Evolutionary conservation across 2,888 invertebrate genomes (phyloP).

Genomic region (Mimachlamys varia): DNA sequence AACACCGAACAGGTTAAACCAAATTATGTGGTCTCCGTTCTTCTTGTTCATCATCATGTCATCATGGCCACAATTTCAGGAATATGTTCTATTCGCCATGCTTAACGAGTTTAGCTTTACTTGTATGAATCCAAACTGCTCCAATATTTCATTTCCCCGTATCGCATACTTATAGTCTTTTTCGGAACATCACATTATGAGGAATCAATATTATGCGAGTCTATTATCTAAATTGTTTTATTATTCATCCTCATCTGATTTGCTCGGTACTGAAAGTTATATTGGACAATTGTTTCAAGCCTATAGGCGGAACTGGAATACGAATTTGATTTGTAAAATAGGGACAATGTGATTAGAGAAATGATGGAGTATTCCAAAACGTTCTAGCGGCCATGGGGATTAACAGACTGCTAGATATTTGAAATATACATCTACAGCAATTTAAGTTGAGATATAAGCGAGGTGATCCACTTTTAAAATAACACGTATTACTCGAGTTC

Average conservation of each 20-base stretch:
- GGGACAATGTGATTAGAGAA: neutral
- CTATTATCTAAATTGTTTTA: neutral
- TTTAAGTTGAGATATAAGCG: neutral
- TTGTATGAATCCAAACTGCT: no score
- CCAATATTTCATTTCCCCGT: no score
- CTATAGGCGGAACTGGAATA: neutral
- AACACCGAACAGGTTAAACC: no score
- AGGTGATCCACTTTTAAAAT: neutral
- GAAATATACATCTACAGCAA: slow-evolving; percentile 15
- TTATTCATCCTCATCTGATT: neutral
- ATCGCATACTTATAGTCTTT: no score
- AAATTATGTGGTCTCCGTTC: no score
- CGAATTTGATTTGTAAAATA: neutral
- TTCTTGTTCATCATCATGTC: no score
- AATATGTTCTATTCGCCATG: no score
- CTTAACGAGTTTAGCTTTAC: no score
- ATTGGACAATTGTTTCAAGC: neutral
- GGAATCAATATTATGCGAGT: neutral
- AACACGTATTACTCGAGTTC: neutral
- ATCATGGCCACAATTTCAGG: no score
- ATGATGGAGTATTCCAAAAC: neutral
- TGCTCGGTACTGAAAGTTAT: neutral
- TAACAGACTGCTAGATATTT: neutral
- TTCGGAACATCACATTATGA: no score
- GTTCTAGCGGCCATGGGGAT: neutral